phyloP scores from a whole-genome alignment of 1,140 invertebrate species.

The Catajapyx aquilonaris region DNA sequence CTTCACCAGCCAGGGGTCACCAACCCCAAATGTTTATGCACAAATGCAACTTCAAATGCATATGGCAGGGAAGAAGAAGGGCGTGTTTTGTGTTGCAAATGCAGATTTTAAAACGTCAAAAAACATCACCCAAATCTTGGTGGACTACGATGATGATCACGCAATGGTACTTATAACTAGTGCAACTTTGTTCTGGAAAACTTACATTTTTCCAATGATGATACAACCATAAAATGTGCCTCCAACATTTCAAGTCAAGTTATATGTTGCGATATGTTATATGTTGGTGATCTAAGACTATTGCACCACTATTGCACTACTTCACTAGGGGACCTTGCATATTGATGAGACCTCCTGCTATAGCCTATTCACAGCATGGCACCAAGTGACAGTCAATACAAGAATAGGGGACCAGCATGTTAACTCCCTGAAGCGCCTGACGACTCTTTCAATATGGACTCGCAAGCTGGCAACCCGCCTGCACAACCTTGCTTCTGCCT shows the following conservation, averaged over 20 bases:
- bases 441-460: slow-evolving; percentile 21
- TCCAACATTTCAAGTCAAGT: too few relatives aligned
- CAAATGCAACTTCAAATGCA: slow-evolving; percentile 3
- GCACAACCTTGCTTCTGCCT: slow-evolving; percentile 16
- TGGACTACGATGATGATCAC: too few relatives aligned
- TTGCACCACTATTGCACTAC: too few relatives aligned
- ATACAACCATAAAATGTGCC: too few relatives aligned
- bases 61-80: too few relatives aligned
- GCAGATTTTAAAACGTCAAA: too few relatives aligned
- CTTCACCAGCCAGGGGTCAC: not conserved
- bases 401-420: slow-evolving; percentile 17
- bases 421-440: slow-evolving; percentile 19
- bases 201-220: too few relatives aligned
- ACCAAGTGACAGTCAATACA: slow-evolving; percentile 15
- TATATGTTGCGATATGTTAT: too few relatives aligned
- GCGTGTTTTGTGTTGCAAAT: too few relatives aligned
- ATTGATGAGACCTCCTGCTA: slow-evolving; percentile 16
- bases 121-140: too few relatives aligned
- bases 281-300: not conserved
- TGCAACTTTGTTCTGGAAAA: too few relatives aligned
- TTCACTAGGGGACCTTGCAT: slow-evolving; percentile 16
- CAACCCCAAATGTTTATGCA: not conserved
- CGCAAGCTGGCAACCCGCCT: slow-evolving; percentile 20
- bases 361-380: slow-evolving; percentile 14
- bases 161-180: too few relatives aligned